Conservation (phyloP, 2,113 vertebrate species). For the Hyla sarda region DNA sequence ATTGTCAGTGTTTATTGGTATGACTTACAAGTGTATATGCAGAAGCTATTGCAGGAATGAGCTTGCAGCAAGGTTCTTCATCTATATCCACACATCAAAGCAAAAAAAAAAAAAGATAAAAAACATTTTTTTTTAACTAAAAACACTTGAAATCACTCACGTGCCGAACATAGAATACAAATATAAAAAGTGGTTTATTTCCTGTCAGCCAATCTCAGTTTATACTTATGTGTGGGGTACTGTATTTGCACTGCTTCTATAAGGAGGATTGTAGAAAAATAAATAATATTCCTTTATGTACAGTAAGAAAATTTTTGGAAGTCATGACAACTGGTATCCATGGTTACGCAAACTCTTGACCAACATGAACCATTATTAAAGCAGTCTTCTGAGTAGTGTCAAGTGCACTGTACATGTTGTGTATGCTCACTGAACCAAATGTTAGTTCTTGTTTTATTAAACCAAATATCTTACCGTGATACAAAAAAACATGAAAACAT, state of each 20-base stretch:
- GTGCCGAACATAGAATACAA: not conserved
- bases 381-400: not conserved
- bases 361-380: constrained; percentile 35
- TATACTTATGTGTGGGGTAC: not conserved
- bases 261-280: not conserved
- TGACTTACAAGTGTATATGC: too few species aligned
- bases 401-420: not conserved
- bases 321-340: constrained; percentile 48
- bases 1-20: too few species aligned
- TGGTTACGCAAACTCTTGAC: constrained; percentile 46
- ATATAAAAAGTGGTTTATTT: not conserved
- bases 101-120: too few species aligned
- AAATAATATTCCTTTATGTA: not conserved
- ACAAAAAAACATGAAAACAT: too few species aligned
- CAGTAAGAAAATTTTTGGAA: constrained; percentile 22
- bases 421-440: not conserved
- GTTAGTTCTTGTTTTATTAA: not conserved
- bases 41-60: not conserved
- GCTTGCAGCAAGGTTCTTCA: not conserved
- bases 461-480: not conserved
- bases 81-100: not conserved
- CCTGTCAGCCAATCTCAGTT: not conserved
- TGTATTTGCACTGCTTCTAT: not conserved
- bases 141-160: too few species aligned
- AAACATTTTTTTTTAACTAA: too few species aligned